These are phyloP conservation scores for Cynaeus angustus DNA, from an alignment of 2,888 invertebrate species.

Conservation along the genomic window DNA sequence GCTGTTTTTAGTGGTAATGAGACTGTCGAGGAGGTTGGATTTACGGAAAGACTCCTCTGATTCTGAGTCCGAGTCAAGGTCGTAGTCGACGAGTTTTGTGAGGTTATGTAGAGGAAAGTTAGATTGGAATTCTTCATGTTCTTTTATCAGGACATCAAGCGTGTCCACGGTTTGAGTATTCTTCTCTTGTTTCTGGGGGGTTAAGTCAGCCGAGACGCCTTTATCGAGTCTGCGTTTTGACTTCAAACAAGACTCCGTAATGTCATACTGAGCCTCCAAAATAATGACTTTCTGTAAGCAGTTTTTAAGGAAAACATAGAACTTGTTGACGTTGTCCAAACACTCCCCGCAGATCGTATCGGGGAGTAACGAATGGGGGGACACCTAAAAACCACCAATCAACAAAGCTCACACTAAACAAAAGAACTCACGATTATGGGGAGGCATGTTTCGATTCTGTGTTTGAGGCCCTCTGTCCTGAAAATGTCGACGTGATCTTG, in stretches of 20 bases:
- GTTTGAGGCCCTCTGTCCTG: constrained; percentile 68
- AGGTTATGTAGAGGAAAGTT: constrained; percentile 23
- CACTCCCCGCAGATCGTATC: constrained; percentile 69
- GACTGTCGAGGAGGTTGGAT: constrained; percentile 3
- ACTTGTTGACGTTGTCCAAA: constrained; percentile 65
- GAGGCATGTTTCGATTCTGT: constrained; percentile 70
- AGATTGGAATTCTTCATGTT: constrained; percentile 44
- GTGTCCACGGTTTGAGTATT: constrained; percentile 67
- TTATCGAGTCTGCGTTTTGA: constrained; percentile 70
- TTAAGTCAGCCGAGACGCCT: constrained; percentile 70
- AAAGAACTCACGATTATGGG: constrained; percentile 69
- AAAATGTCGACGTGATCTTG: constrained; percentile 68
- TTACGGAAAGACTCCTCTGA: neutral
- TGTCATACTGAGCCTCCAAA: constrained; percentile 67
- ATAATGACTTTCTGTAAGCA: constrained; percentile 68
- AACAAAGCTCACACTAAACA: constrained; percentile 8
- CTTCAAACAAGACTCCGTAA: constrained; percentile 68
- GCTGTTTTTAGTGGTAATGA: constrained; percentile 39
- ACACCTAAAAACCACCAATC: constrained; percentile 60
- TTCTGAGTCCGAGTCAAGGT: constrained; percentile 61
- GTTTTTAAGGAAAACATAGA: constrained; percentile 68
- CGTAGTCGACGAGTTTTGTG: constrained; percentile 65
- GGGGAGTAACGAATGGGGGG: constrained; percentile 66
- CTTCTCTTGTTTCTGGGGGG: constrained; percentile 63
- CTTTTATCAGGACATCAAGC: constrained; percentile 51